Conservation (phyloP, 2,113 vertebrate genomes). For the Heptranchias perlo region DNA sequence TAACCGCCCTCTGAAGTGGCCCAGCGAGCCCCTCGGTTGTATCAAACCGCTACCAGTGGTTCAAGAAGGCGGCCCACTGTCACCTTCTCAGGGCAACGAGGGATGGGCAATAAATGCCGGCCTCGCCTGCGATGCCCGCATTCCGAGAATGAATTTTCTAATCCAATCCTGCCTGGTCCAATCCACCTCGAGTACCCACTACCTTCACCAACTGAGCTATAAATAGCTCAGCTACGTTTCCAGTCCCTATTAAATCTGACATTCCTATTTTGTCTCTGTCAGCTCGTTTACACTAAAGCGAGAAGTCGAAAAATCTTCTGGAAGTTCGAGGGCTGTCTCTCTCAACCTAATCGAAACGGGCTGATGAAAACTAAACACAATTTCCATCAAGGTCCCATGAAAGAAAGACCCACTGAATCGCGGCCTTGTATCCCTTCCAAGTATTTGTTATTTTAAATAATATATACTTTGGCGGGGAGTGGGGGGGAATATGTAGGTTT, state of each 20-base stretch:
- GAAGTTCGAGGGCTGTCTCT: background rate
- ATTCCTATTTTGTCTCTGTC: background rate
- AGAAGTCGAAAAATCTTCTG: background rate
- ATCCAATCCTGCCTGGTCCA: too few species aligned
- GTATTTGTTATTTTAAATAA: conserved; percentile 5
- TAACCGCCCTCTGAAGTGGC: background rate
- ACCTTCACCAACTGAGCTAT: background rate
- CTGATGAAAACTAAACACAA: background rate
- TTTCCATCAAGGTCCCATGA: background rate
- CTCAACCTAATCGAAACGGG: background rate
- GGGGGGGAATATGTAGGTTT: background rate
- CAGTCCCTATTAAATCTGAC: background rate
- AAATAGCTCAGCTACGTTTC: background rate
- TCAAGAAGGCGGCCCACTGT: background rate
- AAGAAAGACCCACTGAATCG: background rate
- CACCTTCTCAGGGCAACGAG: background rate
- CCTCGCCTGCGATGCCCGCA: background rate
- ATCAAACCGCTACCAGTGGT: too few species aligned
- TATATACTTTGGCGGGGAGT: background rate
- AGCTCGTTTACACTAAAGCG: background rate
- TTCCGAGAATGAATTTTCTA: background rate
- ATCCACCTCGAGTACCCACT: too few species aligned
- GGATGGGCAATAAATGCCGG: background rate
- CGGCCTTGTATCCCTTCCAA: background rate
- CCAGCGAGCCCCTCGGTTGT: background rate